phyloP scores from a whole-genome alignment of 2,797 vertebrate genomes.

The Enteromius fasciolatus region DNA sequence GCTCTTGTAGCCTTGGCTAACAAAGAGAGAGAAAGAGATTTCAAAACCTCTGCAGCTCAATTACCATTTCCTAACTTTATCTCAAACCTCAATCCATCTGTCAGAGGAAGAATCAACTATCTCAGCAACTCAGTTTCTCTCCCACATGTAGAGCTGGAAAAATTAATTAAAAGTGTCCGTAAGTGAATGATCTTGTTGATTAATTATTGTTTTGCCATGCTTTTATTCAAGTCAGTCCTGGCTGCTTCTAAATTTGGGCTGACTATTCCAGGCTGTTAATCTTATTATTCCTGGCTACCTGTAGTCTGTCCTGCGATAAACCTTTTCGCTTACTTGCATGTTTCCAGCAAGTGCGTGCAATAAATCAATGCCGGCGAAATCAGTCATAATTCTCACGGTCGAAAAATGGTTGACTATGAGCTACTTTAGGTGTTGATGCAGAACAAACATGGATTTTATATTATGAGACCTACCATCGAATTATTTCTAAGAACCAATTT shows the following conservation, averaged over 20 bases:
- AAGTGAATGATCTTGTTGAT: constrained; percentile 14
- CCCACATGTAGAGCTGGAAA: constrained; percentile 2
- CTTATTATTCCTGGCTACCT: constrained; percentile 48
- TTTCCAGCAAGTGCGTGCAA: not conserved
- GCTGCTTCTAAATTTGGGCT: constrained; percentile 41
- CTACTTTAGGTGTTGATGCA: constrained; percentile 4
- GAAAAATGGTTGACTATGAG: constrained; percentile 31
- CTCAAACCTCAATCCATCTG: constrained; percentile 38
- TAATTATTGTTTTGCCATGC: constrained; percentile 7
- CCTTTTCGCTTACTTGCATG: constrained; percentile 6
- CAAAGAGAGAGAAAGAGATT: constrained; percentile 41
- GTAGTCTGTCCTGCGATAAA: not conserved
- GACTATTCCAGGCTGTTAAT: constrained; percentile 43
- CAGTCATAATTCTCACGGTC: constrained; percentile 7
- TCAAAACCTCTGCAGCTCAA: constrained; percentile 41
- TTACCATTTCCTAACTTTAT: constrained; percentile 47
- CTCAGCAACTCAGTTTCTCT: constrained; percentile 19
- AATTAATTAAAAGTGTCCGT: not conserved
- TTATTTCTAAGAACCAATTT: constrained; percentile 45
- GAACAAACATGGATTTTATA: constrained; percentile 45
- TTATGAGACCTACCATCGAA: constrained; percentile 30
- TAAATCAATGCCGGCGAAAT: constrained; percentile 8
- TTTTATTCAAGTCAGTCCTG: constrained; percentile 13
- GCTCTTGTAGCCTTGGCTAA: constrained; percentile 26
- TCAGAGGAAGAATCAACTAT: constrained; percentile 27